Conservation (phyloP, 2,797 vertebrate genomes). For the Hippopotamyrus pictus region DNA sequence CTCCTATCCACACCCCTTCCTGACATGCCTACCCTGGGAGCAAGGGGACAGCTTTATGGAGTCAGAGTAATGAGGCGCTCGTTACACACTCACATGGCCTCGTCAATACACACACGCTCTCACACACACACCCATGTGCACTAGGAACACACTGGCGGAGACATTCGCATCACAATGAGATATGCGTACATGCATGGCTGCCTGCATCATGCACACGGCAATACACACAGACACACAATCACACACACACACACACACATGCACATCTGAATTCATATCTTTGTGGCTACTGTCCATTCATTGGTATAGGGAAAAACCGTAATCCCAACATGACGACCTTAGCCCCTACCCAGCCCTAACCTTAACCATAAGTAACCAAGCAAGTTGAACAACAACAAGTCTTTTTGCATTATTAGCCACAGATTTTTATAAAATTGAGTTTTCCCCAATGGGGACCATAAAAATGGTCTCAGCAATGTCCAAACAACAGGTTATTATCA, state of each 20-base stretch:
- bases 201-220: conserved; percentile 32
- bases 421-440: background rate
- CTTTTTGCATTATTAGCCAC: background rate
- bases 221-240: background rate
- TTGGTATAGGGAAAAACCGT: background rate
- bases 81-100: background rate
- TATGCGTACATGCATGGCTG: conserved; percentile 33
- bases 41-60: background rate
- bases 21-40: background rate
- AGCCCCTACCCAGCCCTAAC: background rate
- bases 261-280: background rate
- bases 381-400: background rate
- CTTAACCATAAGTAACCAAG: background rate
- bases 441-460: background rate
- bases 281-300: background rate
- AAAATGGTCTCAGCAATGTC: background rate
- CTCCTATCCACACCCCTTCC: background rate
- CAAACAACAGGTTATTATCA: background rate
- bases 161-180: background rate
- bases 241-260: background rate
- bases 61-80: background rate
- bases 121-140: background rate
- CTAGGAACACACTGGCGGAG: background rate
- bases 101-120: background rate
- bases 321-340: background rate